Evolutionary conservation across 2,888 invertebrate species (phyloP), one percentile per base, ranked within the genome.

Genomic region (Agonopterix heracliana): DNA sequence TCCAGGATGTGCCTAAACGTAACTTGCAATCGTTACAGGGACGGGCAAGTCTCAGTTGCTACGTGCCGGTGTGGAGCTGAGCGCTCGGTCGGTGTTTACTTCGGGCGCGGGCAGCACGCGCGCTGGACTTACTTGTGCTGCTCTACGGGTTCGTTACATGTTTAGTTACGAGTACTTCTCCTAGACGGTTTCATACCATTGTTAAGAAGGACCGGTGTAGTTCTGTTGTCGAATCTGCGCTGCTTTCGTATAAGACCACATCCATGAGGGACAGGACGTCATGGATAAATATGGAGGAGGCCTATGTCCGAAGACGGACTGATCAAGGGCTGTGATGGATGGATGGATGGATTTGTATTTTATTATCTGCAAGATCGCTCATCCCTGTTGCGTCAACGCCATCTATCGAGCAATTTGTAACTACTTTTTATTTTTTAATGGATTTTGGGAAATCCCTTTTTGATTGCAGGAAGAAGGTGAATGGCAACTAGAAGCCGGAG

Each of bases 401-500:
- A n/a, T n/a, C n/a, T n/a, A n/a, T n/a, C n/a, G n/a, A n/a, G n/a
- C n/a, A n/a, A n/a, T n/a, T n/a, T n/a, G n/a, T n/a, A n/a, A n/a
- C n/a, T n/a, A n/a, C n/a, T n/a, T n/a, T n/a, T n/a, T n/a, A n/a
- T n/a, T n/a, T n/a, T n/a, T n/a, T n/a, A n/a, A n/a, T n/a, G n/a
- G n/a, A n/a, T n/a, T n/a, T n/a, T n/a, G n/a, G n/a, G n/a, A n/a
- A n/a, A n/a, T n/a, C n/a, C n/a, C n/a, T n/a, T n/a, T 38, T 38
- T 38, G 9, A 38, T 66, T 66, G 35, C 59, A 96, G 95, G 96
- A 96, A 83, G 92, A 93, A 56, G 96, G 96, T 2, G 94, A 95
- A 74, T 97, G 97, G 97, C 95, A 95, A 64, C 74, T 97, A 53
- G 97, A 97, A 85, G 97, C 95, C 2, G 97, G 97, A 1, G 97